Evolutionary conservation across 2,888 invertebrate genomes (phyloP).

Genomic region (Agonopterix arenella): DNA sequence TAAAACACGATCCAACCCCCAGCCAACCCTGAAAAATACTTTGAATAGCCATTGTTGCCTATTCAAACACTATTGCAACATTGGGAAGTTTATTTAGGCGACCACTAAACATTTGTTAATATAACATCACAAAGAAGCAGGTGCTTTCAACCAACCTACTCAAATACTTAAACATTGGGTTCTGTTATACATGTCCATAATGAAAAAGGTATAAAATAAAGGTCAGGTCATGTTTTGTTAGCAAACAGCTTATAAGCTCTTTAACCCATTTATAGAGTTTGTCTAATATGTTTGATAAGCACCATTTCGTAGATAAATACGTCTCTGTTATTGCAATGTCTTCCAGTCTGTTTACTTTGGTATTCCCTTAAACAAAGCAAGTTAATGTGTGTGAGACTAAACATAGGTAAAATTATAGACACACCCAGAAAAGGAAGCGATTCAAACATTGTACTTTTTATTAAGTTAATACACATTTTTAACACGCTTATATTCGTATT

Average conservation of each 20-base stretch:
- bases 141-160: constrained; percentile 29
- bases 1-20: too few relatives aligned
- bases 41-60: constrained; percentile 7
- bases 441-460: too few relatives aligned
- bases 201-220: constrained; percentile 22
- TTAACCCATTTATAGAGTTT: constrained; percentile 8
- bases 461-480: too few relatives aligned
- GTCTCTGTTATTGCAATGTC: too few relatives aligned
- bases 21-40: neutral
- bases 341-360: too few relatives aligned
- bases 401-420: too few relatives aligned
- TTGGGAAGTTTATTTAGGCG: constrained; percentile 16
- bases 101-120: constrained; percentile 26
- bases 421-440: too few relatives aligned
- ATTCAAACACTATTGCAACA: constrained; percentile 15
- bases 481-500: too few relatives aligned
- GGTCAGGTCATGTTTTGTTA: constrained; percentile 27
- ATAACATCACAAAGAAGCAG: constrained; percentile 33
- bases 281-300: constrained; percentile 4
- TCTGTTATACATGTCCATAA: constrained; percentile 9
- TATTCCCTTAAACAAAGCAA: too few relatives aligned
- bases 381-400: too few relatives aligned
- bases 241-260: constrained; percentile 25
- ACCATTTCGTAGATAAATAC: too few relatives aligned
- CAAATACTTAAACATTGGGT: constrained; percentile 30